phyloP scores from a whole-genome alignment of 2,797 vertebrate species.

The Gallirallus australis region DNA sequence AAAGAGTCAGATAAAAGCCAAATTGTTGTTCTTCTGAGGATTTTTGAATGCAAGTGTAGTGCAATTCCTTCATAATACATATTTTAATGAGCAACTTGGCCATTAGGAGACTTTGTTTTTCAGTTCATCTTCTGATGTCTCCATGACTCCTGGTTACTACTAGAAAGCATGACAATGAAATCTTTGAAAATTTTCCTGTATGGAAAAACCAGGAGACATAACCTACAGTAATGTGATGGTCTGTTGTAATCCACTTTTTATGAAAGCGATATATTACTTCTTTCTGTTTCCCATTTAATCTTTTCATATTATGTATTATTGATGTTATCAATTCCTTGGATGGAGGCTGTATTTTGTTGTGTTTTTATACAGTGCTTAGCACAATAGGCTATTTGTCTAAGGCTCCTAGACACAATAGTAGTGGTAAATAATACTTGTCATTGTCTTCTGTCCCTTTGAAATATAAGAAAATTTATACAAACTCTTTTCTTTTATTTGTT shows the following conservation, averaged over 20 bases:
- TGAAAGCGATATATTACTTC: not conserved
- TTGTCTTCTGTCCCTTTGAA: not conserved
- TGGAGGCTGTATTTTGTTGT: not conserved
- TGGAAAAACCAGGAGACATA: not conserved
- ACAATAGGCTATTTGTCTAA: not conserved
- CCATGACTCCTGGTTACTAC: not conserved
- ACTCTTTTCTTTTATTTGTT: not conserved
- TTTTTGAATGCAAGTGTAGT: not conserved
- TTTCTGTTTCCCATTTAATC: not conserved
- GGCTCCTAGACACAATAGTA: not conserved
- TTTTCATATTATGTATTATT: not conserved
- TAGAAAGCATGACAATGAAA: not conserved
- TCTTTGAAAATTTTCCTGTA: not conserved
- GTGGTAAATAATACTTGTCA: not conserved
- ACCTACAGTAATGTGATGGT: not conserved
- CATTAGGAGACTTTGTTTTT: not conserved
- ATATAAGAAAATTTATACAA: not conserved
- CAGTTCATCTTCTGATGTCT: not conserved
- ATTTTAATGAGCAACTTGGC: not conserved
- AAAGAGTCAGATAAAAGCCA: not conserved
- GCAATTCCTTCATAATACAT: not conserved
- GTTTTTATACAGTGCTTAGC: not conserved
- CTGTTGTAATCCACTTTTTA: not conserved
- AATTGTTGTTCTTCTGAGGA: not conserved
- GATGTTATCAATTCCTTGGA: not conserved